Evolutionary conservation across 2,888 invertebrate species (phyloP), one percentile per base, ranked within the genome.

Genomic region (Dexiosoma caninum): DNA sequence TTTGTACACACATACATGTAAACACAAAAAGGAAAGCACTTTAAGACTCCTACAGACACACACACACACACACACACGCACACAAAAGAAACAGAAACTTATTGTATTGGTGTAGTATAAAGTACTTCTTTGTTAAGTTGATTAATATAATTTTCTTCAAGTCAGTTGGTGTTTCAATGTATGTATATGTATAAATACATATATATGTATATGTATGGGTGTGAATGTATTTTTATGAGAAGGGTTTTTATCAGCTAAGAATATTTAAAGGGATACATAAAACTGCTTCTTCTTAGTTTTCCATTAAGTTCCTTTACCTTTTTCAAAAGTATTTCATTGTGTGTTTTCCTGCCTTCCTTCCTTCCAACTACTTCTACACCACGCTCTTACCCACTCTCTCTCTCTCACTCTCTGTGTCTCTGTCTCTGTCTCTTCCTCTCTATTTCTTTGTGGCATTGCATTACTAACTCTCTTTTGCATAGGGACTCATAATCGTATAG

Each of bases 91-190:
- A 37, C 53, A 9, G 14, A 53, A 37, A 35, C 23, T 75, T 60
- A 59, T 67, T 76, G 60, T 69, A 76, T 49, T 69, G 53, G 51
- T 46, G 35, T 7, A 53, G 51, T 60, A 72, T 60, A 69, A 67
- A 60, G 53, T 44, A 72, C 67, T 67, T 60, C 72, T 69, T 75
- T 64, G 49, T 79, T 51, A 69, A 75, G 57, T 79, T 79, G 79
- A 79, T 79, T 79, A 79, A 75, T 79, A 69, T 75, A 79, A 79
- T 79, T 79, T 79, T 75, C 69, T 44, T 70, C 35, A 69, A 75
- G 79, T 74, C 53, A 30, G 16, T 2, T 10, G 7, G 23, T 21
- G n/a, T 49, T 4, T 12, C 16, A 57, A 10, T 19, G 69, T 32
- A 44, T 44, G 16, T 19, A 5, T 37, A 6, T 27, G 27, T 27